Base-by-base conservation (phyloP, 2,888 invertebrate genomes). In the Apotomis betuletana region DNA sequence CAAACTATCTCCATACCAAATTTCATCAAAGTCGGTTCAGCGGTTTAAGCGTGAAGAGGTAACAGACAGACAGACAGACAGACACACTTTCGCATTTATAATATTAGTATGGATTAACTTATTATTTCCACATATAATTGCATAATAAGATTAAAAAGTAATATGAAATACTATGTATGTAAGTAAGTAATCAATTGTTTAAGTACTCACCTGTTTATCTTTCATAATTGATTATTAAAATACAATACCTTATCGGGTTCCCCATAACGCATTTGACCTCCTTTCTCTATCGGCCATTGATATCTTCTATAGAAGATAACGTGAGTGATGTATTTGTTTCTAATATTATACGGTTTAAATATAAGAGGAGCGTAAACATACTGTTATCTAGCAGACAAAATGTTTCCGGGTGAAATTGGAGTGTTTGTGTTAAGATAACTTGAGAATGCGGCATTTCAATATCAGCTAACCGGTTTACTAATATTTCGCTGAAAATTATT, bases 401-500 rank as follows among this genome's bases (percentile, higher is more conserved):
- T 46, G 15, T 46, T 65, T 70, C 70, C 70, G 65, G 65, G 59
- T 70, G 52, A 60, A 65, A 65, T 69, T 49, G 8, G 13, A 49
- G 10, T 41, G 52, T 59, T 36, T 38, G 36, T 54, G 4, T 59
- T 60, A 41, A 61, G 27, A 61, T 60, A 46, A 27, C 36, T 10
- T 4, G 4, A 41, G 6, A 41, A 41, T 41, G 5, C 41, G 41
- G 41, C 41, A 41, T 41, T 41, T 41, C 41, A 41, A 41, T 41
- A 41, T 6, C 41, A 41, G 6, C 27, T 27, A 27, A 27, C 27
- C 27, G 15, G 15, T 15, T 15, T 15, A 15, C 15, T 15, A 27
- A 27, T 27, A 2, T 27, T 27, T 27, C 27, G 27, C 27, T 27
- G 27, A 27, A 27, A 27, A 27, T 27, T 27, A 27, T 27, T 27